These are phyloP conservation scores for Lophotis ruficrista DNA, from an alignment of 2,113 vertebrate genomes.

Conservation along the genomic window DNA sequence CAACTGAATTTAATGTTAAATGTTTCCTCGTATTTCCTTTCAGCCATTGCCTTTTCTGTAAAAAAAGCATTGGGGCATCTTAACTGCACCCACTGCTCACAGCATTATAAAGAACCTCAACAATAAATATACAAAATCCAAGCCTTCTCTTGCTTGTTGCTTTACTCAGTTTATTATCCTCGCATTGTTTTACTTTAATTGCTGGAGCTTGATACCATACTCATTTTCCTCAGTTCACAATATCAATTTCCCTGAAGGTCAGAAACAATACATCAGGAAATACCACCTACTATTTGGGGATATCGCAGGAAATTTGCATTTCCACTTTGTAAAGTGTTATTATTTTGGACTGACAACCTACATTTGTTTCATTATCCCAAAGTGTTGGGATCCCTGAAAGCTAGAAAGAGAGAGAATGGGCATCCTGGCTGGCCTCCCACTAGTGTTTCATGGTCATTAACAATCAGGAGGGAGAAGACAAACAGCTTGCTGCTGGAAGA, in stretches of 20 bases:
- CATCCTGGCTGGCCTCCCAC: not conserved
- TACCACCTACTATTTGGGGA: slow-evolving; percentile 70
- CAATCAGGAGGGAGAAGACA: slow-evolving; percentile 13
- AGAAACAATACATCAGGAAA: slow-evolving; percentile 75
- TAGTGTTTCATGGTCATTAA: slow-evolving; percentile 38
- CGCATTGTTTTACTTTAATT: slow-evolving; percentile 49
- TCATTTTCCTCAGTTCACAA: slow-evolving; percentile 66
- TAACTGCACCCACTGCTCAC: not conserved
- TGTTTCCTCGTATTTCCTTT: not conserved
- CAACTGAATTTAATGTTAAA: not conserved
- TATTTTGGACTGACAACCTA: slow-evolving; percentile 52
- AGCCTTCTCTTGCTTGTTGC: not conserved
- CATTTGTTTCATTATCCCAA: slow-evolving; percentile 27
- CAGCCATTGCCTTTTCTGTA: not conserved
- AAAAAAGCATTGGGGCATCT: not conserved
- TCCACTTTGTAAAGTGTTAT: slow-evolving; percentile 62
- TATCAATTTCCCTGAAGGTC: slow-evolving; percentile 66
- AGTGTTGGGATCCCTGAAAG: not conserved
- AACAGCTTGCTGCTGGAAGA: slow-evolving; percentile 26
- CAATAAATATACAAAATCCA: not conserved
- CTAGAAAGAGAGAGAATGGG: not conserved
- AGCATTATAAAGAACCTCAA: not conserved
- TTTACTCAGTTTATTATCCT: not conserved
- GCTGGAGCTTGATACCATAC: slow-evolving; percentile 21
- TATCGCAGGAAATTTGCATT: slow-evolving; percentile 74